Percentiles rank a stretch among this genome's conserved stretches.
phyloP scores from a whole-genome alignment of 2,888 invertebrate genomes.

The Diarsia rubi region DNA sequence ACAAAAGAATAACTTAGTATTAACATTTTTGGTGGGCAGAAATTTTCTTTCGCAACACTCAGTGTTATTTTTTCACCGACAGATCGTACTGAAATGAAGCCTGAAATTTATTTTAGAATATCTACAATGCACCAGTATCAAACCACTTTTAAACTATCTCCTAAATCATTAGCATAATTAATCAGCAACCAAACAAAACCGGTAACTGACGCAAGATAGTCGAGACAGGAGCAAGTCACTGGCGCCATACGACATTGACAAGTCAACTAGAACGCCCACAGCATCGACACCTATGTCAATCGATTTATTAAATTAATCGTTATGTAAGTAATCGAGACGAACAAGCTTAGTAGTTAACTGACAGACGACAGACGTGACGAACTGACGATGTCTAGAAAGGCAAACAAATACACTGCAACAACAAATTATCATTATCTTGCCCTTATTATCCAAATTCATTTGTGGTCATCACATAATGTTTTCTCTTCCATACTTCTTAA shows the following conservation, averaged over 20 bases:
- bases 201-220: conserved; percentile 58
- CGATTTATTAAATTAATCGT: conserved; percentile 18
- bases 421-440: no score
- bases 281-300: conserved; percentile 42
- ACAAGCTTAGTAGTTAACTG: not conserved
- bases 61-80: not conserved
- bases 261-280: conserved; percentile 65
- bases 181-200: conserved; percentile 41
- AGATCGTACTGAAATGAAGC: not conserved
- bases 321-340: not conserved
- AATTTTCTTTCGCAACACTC: not conserved
- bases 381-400: not conserved
- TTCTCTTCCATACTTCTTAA: no score
- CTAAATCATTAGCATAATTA: conserved; percentile 24
- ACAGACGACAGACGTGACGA: no score
- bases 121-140: not conserved
- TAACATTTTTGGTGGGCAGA: not conserved
- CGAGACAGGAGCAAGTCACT: conserved; percentile 45
- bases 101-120: not conserved
- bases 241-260: conserved; percentile 67
- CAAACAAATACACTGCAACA: not conserved
- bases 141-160: conserved; percentile 16
- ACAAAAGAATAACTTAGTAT: not conserved
- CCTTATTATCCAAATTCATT: no score
- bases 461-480: no score